Conservation (phyloP, 2,797 vertebrate genomes). For the Takifugu ocellatus region DNA sequence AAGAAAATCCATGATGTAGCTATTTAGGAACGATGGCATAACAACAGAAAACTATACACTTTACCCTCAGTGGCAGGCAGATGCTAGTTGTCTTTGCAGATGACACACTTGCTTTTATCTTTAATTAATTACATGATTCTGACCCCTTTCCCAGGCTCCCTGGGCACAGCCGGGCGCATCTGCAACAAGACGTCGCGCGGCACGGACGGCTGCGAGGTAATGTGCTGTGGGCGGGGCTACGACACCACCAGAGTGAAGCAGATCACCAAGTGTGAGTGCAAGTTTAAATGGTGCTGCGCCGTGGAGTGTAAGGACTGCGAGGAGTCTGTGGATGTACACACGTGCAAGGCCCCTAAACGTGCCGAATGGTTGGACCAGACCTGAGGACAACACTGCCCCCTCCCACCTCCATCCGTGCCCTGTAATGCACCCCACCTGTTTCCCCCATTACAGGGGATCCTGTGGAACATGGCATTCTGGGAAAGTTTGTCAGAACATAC, state of each 20-base stretch:
- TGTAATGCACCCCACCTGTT: slow-evolving; percentile 39
- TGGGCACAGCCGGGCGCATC: slow-evolving; percentile 91
- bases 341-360: slow-evolving; percentile 94
- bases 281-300: slow-evolving; percentile 99
- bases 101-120: neutral
- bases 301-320: slow-evolving; percentile 97
- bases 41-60: neutral
- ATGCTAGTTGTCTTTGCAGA: neutral
- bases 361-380: slow-evolving; percentile 80
- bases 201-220: slow-evolving; percentile 96
- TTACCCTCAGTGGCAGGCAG: neutral
- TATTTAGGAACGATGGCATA: neutral
- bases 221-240: slow-evolving; percentile 97
- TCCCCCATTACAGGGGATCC: slow-evolving; percentile 65
- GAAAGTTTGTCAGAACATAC: slow-evolving; percentile 79
- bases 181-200: slow-evolving; percentile 91
- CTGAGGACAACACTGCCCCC: slow-evolving; percentile 52
- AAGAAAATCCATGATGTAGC: neutral
- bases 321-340: slow-evolving; percentile 95
- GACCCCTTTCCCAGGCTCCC: slow-evolving; percentile 78
- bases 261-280: slow-evolving; percentile 97
- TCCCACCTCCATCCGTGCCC: slow-evolving; percentile 16
- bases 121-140: neutral
- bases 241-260: slow-evolving; percentile 92
- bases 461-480: slow-evolving; percentile 78